Conservation (phyloP, 2,797 vertebrate species). For the Brotula barbata region DNA sequence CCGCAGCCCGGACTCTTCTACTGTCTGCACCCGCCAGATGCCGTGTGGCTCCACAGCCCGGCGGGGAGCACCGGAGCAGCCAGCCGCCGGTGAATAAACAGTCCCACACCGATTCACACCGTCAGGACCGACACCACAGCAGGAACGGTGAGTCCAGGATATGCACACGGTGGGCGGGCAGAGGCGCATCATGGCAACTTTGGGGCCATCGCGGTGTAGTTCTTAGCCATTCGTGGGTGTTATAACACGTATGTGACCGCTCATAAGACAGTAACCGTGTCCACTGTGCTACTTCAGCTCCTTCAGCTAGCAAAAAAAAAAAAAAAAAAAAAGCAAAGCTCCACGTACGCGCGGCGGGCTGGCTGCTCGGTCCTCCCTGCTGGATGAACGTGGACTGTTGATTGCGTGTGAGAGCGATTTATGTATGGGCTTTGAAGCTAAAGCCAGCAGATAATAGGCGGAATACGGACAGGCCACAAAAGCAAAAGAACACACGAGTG, state of each 20-base stretch:
- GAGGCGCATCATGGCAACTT: conserved; percentile 65
- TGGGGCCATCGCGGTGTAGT: conserved; percentile 46
- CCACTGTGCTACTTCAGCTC: conserved; percentile 12
- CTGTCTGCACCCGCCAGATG: conserved; percentile 50
- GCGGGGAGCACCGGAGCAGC: conserved; percentile 34
- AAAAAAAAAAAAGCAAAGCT: conserved; percentile 43
- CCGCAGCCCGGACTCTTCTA: conserved; percentile 48
- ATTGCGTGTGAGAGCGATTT: conserved; percentile 29
- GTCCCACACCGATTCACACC: conserved; percentile 56
- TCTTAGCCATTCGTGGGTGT: conserved; percentile 24
- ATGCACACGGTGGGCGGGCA: conserved; percentile 57
- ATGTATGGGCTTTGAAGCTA: conserved; percentile 13
- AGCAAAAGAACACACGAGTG: background rate
- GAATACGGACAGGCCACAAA: background rate
- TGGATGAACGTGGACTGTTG: conserved; percentile 62
- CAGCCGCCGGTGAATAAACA: conserved; percentile 38
- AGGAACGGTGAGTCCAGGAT: conserved; percentile 64
- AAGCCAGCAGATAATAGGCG: no score
- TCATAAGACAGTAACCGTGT: conserved; percentile 10
- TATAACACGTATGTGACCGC: background rate
- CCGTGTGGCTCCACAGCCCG: conserved; percentile 41
- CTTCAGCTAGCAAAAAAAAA: conserved; percentile 37
- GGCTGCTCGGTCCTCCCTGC: conserved; percentile 46
- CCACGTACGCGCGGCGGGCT: conserved; percentile 64
- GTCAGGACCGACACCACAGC: conserved; percentile 54